These are phyloP conservation scores for Megalonaias nervosa DNA, from an alignment of 1,140 invertebrate species.

Conservation along the genomic window DNA sequence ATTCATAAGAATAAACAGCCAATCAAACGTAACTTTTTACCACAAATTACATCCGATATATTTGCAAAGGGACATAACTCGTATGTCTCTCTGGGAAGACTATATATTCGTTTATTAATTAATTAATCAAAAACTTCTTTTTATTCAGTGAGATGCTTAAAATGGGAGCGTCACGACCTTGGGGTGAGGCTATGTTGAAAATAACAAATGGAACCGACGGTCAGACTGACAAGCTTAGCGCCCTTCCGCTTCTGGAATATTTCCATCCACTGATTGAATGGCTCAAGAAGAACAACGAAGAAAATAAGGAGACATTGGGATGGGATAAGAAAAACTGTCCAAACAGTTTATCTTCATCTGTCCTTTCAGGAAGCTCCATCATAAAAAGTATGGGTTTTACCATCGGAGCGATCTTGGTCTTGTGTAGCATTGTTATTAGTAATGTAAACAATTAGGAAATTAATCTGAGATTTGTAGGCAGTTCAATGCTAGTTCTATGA, in stretches of 20 bases:
- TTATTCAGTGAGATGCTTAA: conserved; percentile 17
- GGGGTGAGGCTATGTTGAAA: conserved; percentile 23
- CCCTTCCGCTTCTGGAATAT: conserved; percentile 6
- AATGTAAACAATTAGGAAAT: no score
- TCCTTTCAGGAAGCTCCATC: no score
- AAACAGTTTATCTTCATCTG: neutral
- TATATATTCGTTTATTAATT: neutral
- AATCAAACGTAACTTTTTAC: neutral
- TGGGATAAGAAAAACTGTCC: conserved; percentile 18
- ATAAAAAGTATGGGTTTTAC: no score
- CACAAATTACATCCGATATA: neutral
- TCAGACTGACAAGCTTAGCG: conserved; percentile 14
- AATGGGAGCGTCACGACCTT: conserved; percentile 17
- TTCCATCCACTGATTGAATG: conserved; percentile 21
- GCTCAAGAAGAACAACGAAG: conserved; percentile 10
- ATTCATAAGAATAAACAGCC: neutral
- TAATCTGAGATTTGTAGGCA: no score
- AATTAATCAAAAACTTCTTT: neutral
- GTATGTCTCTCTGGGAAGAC: neutral
- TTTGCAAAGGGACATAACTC: neutral
- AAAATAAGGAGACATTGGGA: neutral
- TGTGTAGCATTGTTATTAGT: no score
- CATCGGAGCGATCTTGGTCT: no score
- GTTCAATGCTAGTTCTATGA: no score
- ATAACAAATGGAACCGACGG: conserved; percentile 10